Base-by-base conservation (phyloP, 2,888 invertebrate species). In the Chrysolina oricalcia region DNA sequence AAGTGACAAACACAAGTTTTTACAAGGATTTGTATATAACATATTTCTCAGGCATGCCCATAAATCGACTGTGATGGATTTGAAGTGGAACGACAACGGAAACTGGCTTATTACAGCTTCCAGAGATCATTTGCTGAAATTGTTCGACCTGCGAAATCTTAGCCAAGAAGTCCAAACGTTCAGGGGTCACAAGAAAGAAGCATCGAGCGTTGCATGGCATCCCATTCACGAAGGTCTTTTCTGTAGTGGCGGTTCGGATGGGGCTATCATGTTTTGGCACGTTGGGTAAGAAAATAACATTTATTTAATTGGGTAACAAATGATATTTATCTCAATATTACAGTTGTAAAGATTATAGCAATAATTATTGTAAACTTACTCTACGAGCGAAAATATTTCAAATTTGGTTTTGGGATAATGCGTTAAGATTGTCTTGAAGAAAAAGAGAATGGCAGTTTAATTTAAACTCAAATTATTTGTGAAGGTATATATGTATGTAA, bases 81-180 rank as follows among this genome's bases (percentile, higher is more conserved):
- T 99, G 35, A 97, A 98, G 89, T 99, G 99, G 99, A 99, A 99
- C 89, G 94, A 95, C 69, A 99, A 99, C 91, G 99, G 99, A 3
- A 99, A 99, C 89, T 99, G 99, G 99, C 90, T 99, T 70, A 94
- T 99, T 71, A 98, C 98, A n/a, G 98, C 98, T 0, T 98, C 98
- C 2, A 91, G 99, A 79, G 99, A 99, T 89, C 99, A 99, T 90
- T 91, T 99, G 79, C 91, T 99, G 59, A 99, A 99, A 89, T 89
- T 99, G 73, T 99, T 99, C 90, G 99, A 99, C 89, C 93, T 99
- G 82, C 92, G 99, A 76, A 98, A 99, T 90, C 91, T 99, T 84
- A 95, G 95, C 76, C 95, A 96, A 86, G 99, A 99, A 89, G 92
- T 99, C 73, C 98, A 98, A 91, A 95, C 98, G 56, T 99, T 99